phyloP scores from a whole-genome alignment of 1,140 invertebrate species.

The Piezodorus guildinii region DNA sequence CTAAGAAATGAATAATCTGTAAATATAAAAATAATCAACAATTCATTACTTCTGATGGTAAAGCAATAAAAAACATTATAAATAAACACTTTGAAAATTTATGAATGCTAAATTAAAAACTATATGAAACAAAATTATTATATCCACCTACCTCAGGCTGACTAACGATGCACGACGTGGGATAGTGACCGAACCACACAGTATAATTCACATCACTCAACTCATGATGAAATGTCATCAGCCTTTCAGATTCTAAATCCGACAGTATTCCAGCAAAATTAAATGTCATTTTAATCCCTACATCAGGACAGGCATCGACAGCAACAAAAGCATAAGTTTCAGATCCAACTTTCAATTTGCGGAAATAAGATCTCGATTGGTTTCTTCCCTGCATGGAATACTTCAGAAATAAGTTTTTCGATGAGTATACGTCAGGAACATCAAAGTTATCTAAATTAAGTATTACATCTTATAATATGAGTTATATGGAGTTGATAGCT shows the following conservation, averaged over 20 bases:
- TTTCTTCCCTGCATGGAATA: slow-evolving; percentile 67
- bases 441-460: slow-evolving; percentile 77
- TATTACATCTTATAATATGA: not conserved
- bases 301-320: slow-evolving; percentile 74
- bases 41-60: too few species aligned
- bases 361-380: slow-evolving; percentile 65
- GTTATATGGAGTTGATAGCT: not conserved
- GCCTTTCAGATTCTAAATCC: slow-evolving; percentile 42
- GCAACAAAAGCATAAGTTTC: slow-evolving; percentile 68
- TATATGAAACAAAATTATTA: too few species aligned
- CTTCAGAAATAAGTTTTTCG: slow-evolving; percentile 65
- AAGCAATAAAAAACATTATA: too few species aligned
- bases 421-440: slow-evolving; percentile 51
- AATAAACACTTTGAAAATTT: too few species aligned
- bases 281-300: slow-evolving; percentile 75
- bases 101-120: too few species aligned
- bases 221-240: slow-evolving; percentile 42
- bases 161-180: slow-evolving; percentile 72
- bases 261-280: slow-evolving; percentile 78
- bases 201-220: slow-evolving; percentile 37
- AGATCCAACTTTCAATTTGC: slow-evolving; percentile 35
- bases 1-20: too few species aligned
- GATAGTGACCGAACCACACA: slow-evolving; percentile 90
- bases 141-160: slow-evolving; percentile 28
- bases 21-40: too few species aligned